Percentiles rank a stretch among this genome's conserved stretches.
These are phyloP conservation scores for Quadroppia sp. DNA, from an alignment of 2,888 invertebrate species.

Conservation along the genomic window DNA sequence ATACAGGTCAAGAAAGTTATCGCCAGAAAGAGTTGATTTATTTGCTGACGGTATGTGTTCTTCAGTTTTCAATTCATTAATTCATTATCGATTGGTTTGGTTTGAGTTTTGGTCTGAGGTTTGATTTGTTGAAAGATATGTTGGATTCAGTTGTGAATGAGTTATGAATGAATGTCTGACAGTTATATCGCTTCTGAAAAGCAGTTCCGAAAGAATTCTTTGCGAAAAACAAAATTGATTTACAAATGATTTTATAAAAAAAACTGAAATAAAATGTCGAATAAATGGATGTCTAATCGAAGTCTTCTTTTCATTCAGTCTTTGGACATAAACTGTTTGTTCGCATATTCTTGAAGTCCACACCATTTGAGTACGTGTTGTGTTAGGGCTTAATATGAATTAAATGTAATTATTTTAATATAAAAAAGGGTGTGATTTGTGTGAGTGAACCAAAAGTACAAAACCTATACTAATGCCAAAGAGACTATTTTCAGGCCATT, in stretches of 20 bases:
- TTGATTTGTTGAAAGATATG: neutral
- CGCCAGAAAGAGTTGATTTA: slow-evolving; percentile 93
- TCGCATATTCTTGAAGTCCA: slow-evolving; percentile 19
- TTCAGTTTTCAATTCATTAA: slow-evolving; percentile 34
- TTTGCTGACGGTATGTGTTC: slow-evolving; percentile 87
- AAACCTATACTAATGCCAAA: slow-evolving; percentile 32
- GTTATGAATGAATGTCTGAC: neutral
- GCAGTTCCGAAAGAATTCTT: neutral
- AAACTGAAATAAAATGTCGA: neutral
- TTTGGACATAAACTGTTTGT: neutral
- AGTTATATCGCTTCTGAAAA: neutral
- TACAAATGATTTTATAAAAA: neutral
- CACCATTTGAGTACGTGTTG: slow-evolving; percentile 19
- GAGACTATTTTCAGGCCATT: slow-evolving; percentile 10
- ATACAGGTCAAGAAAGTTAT: slow-evolving; percentile 78
- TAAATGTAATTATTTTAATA: neutral
- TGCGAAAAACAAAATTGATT: neutral
- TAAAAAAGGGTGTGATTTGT: slow-evolving; percentile 8
- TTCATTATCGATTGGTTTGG: slow-evolving; percentile 1
- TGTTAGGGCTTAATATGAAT: slow-evolving; percentile 11
- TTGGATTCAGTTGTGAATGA: neutral
- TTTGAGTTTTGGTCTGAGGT: neutral
- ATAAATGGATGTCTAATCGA: slow-evolving; percentile 7
- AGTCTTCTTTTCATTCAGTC: slow-evolving; percentile 26
- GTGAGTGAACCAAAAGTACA: slow-evolving; percentile 17